phyloP scores from a whole-genome alignment of 1,140 invertebrate species.

The Myzus persicae region DNA sequence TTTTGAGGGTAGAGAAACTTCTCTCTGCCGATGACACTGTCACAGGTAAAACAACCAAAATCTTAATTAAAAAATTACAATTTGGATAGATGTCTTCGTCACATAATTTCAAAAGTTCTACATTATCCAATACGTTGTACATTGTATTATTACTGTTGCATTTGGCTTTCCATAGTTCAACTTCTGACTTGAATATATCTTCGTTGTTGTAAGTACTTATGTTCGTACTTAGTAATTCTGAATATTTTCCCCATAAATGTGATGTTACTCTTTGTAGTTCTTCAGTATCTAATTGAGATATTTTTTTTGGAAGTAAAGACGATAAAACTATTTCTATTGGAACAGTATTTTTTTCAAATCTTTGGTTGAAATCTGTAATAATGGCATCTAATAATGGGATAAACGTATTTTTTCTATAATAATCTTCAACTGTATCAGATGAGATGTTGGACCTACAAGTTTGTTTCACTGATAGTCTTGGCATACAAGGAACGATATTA shows the following conservation, averaged over 20 bases:
- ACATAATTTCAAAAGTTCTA: not conserved
- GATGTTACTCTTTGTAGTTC: not conserved
- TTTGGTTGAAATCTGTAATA: not conserved
- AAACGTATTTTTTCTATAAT: slow-evolving; percentile 31
- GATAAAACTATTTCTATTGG: slow-evolving; percentile 22
- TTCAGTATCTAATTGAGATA: not conserved
- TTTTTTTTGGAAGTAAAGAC: slow-evolving; percentile 9
- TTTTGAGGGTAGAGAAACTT: no score
- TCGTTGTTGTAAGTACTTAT: not conserved
- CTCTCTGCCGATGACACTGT: no score
- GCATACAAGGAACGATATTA: not conserved
- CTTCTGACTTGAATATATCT: not conserved
- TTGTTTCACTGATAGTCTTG: not conserved
- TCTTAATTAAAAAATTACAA: not conserved
- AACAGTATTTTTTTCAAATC: slow-evolving; percentile 12
- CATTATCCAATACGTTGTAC: not conserved
- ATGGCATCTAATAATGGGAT: slow-evolving; percentile 29
- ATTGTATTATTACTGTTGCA: not conserved
- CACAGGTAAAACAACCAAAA: no score
- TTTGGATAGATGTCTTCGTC: not conserved
- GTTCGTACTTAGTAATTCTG: not conserved
- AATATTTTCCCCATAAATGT: not conserved
- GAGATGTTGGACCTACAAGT: not conserved
- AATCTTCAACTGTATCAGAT: slow-evolving; percentile 32
- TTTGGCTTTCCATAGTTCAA: not conserved